These are phyloP conservation scores for Sebastes variabilis DNA, from an alignment of 2,797 vertebrate species.

Conservation along the genomic window DNA sequence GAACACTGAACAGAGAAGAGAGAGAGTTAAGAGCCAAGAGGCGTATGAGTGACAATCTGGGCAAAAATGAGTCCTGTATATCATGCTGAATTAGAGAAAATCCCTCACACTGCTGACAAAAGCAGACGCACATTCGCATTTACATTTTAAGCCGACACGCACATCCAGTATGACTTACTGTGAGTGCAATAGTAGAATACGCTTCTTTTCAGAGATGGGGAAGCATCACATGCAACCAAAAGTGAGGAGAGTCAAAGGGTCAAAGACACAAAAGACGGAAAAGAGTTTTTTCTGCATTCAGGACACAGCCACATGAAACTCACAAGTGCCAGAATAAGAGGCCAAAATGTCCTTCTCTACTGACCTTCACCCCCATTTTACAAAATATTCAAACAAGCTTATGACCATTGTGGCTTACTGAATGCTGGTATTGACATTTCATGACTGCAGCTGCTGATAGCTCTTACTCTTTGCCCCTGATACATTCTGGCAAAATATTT, in stretches of 20 bases:
- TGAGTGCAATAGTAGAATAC: slow-evolving; percentile 26
- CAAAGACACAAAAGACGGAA: slow-evolving; percentile 6
- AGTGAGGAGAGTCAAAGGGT: slow-evolving; percentile 36
- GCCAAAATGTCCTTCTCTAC: neutral
- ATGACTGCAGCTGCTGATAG: neutral
- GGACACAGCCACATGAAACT: neutral
- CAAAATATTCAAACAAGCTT: slow-evolving; percentile 12
- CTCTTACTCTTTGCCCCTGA: neutral
- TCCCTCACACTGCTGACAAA: slow-evolving; percentile 73
- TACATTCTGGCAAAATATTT: neutral
- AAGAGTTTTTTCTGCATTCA: neutral
- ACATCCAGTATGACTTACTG: slow-evolving; percentile 46
- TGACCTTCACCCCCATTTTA: slow-evolving; percentile 6
- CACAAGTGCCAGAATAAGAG: neutral
- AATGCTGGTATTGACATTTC: neutral
- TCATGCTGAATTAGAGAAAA: slow-evolving; percentile 74
- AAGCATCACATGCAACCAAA: slow-evolving; percentile 5
- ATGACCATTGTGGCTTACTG: neutral
- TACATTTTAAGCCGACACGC: slow-evolving; percentile 66
- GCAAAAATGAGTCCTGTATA: slow-evolving; percentile 65
- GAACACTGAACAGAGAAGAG: slow-evolving; percentile 35
- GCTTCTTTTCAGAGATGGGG: slow-evolving; percentile 8
- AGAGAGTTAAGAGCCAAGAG: slow-evolving; percentile 55
- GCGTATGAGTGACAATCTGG: slow-evolving; percentile 63
- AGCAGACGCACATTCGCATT: slow-evolving; percentile 57